Evolutionary conservation across 2,113 vertebrate genomes (phyloP).

Genomic region (Tricholaema leucomelas): DNA sequence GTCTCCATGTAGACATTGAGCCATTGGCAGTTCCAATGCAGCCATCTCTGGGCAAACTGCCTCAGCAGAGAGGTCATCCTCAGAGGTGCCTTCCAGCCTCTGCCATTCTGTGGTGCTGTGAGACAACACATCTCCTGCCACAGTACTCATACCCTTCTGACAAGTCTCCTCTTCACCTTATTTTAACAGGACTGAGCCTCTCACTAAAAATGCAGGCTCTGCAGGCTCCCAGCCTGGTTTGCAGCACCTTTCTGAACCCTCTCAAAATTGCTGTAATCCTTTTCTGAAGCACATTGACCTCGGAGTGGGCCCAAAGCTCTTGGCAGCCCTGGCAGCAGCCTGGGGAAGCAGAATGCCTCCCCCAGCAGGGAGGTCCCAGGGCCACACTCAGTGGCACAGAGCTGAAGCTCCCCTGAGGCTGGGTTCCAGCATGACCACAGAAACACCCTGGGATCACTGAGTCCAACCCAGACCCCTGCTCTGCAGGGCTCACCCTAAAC

Average conservation of each 20-base stretch:
- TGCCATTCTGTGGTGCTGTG: too few relatives aligned
- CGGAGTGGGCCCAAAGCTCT: background rate
- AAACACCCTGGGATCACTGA: too few relatives aligned
- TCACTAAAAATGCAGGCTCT: background rate
- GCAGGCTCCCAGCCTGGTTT: background rate
- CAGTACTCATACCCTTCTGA: background rate
- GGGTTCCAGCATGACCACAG: too few relatives aligned
- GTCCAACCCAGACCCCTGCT: too few relatives aligned
- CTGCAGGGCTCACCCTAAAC: too few relatives aligned
- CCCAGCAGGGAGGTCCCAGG: background rate
- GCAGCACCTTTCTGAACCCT: background rate
- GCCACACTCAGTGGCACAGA: background rate
- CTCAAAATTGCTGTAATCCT: background rate
- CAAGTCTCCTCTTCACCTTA: conserved; percentile 2
- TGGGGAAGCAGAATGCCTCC: background rate
- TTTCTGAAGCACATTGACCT: rapidly evolving
- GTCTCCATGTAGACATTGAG: too few relatives aligned
- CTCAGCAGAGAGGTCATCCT: too few relatives aligned
- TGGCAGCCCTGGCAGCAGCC: background rate
- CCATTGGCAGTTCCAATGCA: too few relatives aligned
- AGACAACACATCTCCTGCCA: background rate
- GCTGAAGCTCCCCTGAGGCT: background rate
- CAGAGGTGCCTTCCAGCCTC: too few relatives aligned
- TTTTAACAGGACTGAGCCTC: background rate
- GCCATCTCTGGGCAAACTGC: too few relatives aligned